Base-by-base conservation (phyloP, 2,113 vertebrate genomes). In the Ictalurus punctatus region DNA sequence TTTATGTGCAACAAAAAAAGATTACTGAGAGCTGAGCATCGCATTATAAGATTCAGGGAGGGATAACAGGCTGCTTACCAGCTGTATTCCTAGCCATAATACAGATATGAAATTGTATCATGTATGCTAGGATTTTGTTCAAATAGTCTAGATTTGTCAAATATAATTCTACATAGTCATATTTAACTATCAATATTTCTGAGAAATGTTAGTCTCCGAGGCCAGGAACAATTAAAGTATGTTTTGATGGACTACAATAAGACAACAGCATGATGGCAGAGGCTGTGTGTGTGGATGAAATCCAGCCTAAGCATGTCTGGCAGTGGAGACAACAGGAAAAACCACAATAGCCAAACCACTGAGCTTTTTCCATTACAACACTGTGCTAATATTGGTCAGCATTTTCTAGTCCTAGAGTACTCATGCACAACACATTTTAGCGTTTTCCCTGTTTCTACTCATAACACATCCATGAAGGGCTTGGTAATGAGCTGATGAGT, bases 191-290 rank as follows among this genome's bases (percentile, higher is more conserved):
- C 59, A 86, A 25, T 40, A 86, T 74, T 84, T 84, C 25, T 88
- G 17, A 54, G 37, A 84, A 63, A 61, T 34, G 25, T 37, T 61
- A 76, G 40, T 44, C 56, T 34, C 17, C 7, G 23, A 54, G 44
- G 56, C 69, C 27, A 84, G 82, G n/a, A 84, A 84, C n/a, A 65
- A 84, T 58, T 63, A 74, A 44, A 52, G 86, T 92, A 87, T 73
- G 88, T 92, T 92, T 92, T 90, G 93, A 90, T 82, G 89, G 87
- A 88, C 86, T 84, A 4, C 40, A 90, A 87, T 56, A 65, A 91
- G 92, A 93, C 91, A 90, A 90, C 85, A 89, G 90, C 65, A 44
- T 88, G 63, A 63, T 30, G 67, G 30, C 27, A 88, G 48, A 65
- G 87, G 56, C 8, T 76, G n/a, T 48, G 78, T 88, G 86, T 9